phyloP scores from a whole-genome alignment of 2,797 vertebrate species.

The Rhinatrema bivittatum region DNA sequence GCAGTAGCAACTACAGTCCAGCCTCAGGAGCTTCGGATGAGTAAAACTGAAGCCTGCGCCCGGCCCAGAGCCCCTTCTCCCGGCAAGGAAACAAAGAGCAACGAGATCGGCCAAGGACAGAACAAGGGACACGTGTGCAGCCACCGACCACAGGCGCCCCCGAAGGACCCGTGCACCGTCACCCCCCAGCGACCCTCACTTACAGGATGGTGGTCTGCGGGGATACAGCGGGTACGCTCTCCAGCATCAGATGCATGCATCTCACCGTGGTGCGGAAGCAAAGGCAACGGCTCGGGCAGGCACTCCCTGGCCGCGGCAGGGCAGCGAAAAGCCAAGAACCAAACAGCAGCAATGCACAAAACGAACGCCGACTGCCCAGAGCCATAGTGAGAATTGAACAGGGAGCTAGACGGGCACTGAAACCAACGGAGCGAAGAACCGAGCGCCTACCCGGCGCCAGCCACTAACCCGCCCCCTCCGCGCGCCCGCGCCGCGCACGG shows the following conservation, averaged over 20 bases:
- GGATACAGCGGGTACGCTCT: slow-evolving; percentile 76
- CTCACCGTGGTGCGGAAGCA: slow-evolving; percentile 93
- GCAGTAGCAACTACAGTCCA: no score
- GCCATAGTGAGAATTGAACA: slow-evolving; percentile 42
- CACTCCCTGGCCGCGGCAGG: slow-evolving; percentile 36
- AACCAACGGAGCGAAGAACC: not conserved
- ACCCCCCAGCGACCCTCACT: slow-evolving; percentile 57
- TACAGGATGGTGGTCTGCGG: slow-evolving; percentile 90
- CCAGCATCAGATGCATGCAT: slow-evolving; percentile 94
- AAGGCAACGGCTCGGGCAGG: slow-evolving; percentile 87
- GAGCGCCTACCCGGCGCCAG: slow-evolving; percentile 6
- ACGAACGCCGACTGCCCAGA: slow-evolving; percentile 33
- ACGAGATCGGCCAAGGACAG: no score
- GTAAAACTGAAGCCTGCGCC: no score
- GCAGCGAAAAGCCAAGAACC: slow-evolving; percentile 34
- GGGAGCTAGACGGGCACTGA: slow-evolving; percentile 8
- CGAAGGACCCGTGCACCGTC: not conserved
- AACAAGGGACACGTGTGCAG: no score
- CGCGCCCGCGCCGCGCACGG: slow-evolving; percentile 1
- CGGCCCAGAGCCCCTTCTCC: no score
- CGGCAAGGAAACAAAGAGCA: no score
- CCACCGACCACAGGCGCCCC: not conserved
- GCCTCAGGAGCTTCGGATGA: no score
- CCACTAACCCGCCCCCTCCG: slow-evolving; percentile 5
- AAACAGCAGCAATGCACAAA: slow-evolving; percentile 35